phyloP scores from a whole-genome alignment of 2,797 vertebrate species.

The Lithobates sylvaticus region DNA sequence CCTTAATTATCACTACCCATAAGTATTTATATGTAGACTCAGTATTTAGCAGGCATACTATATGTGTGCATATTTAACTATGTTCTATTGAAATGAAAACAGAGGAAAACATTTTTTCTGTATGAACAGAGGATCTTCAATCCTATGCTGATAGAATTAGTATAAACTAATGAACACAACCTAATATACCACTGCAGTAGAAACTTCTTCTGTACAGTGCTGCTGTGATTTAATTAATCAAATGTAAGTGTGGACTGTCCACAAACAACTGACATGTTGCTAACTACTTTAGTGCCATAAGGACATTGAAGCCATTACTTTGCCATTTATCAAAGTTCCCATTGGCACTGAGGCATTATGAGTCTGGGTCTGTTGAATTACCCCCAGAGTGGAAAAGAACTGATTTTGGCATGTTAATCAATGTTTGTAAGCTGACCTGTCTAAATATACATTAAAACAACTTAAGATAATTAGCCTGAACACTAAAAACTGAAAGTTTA shows the following conservation, averaged over 20 bases:
- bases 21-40: too few species aligned
- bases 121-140: background rate
- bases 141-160: background rate
- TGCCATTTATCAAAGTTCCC: constrained; percentile 55
- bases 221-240: constrained; percentile 42
- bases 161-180: background rate
- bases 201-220: background rate
- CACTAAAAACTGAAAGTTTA: background rate
- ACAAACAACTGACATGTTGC: constrained; percentile 32
- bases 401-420: constrained; percentile 50
- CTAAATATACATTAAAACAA: constrained; percentile 45
- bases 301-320: constrained; percentile 54
- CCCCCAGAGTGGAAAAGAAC: constrained; percentile 33
- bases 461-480: constrained; percentile 14
- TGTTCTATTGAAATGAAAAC: too few species aligned
- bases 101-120: too few species aligned
- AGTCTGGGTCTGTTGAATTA: constrained; percentile 44
- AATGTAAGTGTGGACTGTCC: constrained; percentile 30
- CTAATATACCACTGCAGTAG: background rate
- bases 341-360: constrained; percentile 57
- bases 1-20: too few species aligned
- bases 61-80: too few species aligned
- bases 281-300: constrained; percentile 52
- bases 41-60: too few species aligned
- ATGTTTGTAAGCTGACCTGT: constrained; percentile 48